These are phyloP conservation scores for Xerus rutilus DNA, from an alignment of 2,797 vertebrate species.

Conservation along the genomic window DNA sequence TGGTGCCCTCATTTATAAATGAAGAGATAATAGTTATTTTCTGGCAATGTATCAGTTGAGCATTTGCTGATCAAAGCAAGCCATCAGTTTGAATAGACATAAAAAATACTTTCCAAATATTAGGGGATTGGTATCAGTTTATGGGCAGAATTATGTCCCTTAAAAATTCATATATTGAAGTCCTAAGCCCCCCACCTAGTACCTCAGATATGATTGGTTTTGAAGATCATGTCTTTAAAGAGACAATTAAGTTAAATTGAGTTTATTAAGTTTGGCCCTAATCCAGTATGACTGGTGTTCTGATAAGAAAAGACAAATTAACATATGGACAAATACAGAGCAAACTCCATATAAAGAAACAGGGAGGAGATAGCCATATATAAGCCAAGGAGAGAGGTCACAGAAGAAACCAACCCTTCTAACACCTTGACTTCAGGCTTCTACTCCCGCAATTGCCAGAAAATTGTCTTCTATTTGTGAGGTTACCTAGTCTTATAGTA, in stretches of 20 bases:
- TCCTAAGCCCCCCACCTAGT: neutral
- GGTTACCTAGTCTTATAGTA: neutral
- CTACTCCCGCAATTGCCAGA: neutral
- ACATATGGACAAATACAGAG: neutral
- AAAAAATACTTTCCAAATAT: neutral
- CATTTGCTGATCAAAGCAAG: slow-evolving; percentile 33
- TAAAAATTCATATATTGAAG: neutral
- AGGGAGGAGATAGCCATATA: neutral
- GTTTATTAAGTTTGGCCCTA: neutral
- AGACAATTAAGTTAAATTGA: slow-evolving; percentile 1
- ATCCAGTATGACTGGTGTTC: neutral
- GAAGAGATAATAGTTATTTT: neutral
- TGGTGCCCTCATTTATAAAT: slow-evolving; percentile 11
- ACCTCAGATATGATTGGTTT: neutral
- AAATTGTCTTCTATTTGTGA: neutral
- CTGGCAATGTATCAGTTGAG: neutral
- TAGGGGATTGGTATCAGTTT: neutral
- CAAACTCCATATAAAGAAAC: neutral
- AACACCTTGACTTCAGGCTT: neutral
- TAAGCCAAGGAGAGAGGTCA: neutral
- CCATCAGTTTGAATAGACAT: neutral
- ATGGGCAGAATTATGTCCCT: neutral
- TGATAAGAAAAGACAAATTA: neutral
- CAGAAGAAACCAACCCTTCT: neutral
- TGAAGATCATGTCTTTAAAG: neutral